Conservation (phyloP, 1,140 invertebrate genomes). For the Leptinotarsa undecemlineata region DNA sequence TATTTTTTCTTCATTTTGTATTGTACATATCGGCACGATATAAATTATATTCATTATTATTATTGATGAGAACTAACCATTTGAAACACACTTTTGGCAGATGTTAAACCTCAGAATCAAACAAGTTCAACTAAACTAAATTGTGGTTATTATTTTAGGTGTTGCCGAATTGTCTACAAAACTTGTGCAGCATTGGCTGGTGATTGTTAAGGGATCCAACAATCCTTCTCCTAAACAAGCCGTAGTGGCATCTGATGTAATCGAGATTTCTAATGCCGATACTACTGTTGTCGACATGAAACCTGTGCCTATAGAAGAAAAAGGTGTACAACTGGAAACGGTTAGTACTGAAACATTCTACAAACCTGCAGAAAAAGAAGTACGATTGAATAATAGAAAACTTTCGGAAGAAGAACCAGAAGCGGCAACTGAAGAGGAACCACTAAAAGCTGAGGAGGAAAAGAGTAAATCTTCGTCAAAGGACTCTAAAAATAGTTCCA, state of each 20-base stretch:
- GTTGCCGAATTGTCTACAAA: conserved; percentile 67
- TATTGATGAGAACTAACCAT: too few relatives aligned
- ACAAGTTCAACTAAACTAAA: not conserved
- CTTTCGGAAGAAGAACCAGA: conserved; percentile 51
- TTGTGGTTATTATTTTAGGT: conserved; percentile 39
- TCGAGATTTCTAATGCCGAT: not conserved
- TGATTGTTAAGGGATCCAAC: conserved; percentile 68
- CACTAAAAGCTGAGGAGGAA: conserved; percentile 25
- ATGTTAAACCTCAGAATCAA: too few relatives aligned
- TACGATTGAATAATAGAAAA: conserved; percentile 72
- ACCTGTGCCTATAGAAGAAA: not conserved
- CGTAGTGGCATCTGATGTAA: not conserved
- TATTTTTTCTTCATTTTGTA: too few relatives aligned
- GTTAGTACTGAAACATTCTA: conserved; percentile 56
- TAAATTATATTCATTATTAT: too few relatives aligned
- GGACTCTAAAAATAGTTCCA: conserved; percentile 45
- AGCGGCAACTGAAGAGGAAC: conserved; percentile 44
- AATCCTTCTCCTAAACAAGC: not conserved
- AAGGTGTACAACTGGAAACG: conserved; percentile 35
- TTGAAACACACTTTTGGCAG: too few relatives aligned
- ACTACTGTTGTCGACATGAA: not conserved
- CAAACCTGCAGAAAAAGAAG: conserved; percentile 75
- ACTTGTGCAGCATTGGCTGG: conserved; percentile 89
- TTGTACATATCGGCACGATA: too few relatives aligned
- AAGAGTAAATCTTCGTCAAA: conserved; percentile 50